phyloP scores from a whole-genome alignment of 2,888 invertebrate genomes.

The Cremastinae sp. region DNA sequence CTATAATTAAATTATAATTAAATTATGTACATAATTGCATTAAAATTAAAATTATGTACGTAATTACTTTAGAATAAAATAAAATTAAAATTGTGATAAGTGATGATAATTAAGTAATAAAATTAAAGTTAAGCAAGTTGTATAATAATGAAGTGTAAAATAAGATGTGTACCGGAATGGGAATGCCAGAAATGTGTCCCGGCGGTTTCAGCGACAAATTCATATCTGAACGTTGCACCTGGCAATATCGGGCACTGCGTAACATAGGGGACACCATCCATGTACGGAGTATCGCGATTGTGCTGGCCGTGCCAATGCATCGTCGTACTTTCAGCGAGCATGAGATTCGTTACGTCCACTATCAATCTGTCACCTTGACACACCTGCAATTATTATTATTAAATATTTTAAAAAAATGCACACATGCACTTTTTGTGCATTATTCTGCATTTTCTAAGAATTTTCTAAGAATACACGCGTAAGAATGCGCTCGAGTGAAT shows the following conservation, averaged over 20 bases:
- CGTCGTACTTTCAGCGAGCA: slow-evolving; percentile 90
- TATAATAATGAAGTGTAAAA: not conserved
- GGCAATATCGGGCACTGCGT: slow-evolving; percentile 93
- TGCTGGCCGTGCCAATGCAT: slow-evolving; percentile 97
- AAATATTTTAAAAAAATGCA: slow-evolving; percentile 1
- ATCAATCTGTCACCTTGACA: slow-evolving; percentile 92
- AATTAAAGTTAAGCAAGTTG: no score
- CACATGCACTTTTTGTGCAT: not conserved
- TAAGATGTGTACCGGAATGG: slow-evolving; percentile 82
- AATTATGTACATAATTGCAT: no score
- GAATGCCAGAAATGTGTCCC: slow-evolving; percentile 95
- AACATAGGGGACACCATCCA: slow-evolving; percentile 94
- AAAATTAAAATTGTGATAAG: no score
- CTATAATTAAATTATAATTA: no score
- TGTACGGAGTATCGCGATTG: slow-evolving; percentile 89
- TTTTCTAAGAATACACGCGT: no score
- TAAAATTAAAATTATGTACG: no score
- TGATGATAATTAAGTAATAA: no score
- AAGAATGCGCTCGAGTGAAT: no score
- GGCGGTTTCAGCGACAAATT: slow-evolving; percentile 86
- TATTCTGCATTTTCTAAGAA: no score
- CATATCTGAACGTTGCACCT: slow-evolving; percentile 88
- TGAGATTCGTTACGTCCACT: slow-evolving; percentile 90
- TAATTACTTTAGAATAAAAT: no score
- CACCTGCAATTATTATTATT: slow-evolving; percentile 82